Evolutionary conservation across 37 sponge, comb jelly and placozoan species (phyloP).

Genomic region (Dysidea cf. avara): DNA sequence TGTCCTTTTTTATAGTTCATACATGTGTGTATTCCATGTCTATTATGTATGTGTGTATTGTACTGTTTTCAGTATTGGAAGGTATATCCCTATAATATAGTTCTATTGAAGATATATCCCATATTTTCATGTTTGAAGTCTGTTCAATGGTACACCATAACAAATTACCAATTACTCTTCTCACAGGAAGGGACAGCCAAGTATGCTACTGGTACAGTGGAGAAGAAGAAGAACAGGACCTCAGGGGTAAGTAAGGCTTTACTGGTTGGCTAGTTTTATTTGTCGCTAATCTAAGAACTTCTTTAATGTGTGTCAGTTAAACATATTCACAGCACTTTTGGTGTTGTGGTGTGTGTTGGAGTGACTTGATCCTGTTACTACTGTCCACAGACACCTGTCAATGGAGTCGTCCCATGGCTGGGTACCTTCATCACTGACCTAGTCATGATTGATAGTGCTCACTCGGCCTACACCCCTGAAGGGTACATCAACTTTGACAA

Average conservation of each 20-base stretch:
- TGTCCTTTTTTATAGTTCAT: too few relatives aligned
- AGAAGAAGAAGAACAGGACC: slow-evolving; percentile 10
- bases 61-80: too few relatives aligned
- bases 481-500: slow-evolving; percentile 80
- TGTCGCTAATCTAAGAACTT: too few relatives aligned
- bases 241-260: neutral
- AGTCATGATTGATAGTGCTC: slow-evolving; percentile 73
- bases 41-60: too few relatives aligned
- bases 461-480: slow-evolving; percentile 40
- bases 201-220: slow-evolving; percentile 12
- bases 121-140: too few relatives aligned
- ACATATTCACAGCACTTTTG: neutral
- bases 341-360: slow-evolving; percentile 15
- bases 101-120: too few relatives aligned
- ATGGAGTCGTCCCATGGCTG: slow-evolving; percentile 83
- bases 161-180: too few relatives aligned
- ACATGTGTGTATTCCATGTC: too few relatives aligned
- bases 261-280: neutral
- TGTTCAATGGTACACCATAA: too few relatives aligned
- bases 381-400: slow-evolving; percentile 5
- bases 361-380: neutral
- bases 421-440: slow-evolving; percentile 89
- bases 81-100: too few relatives aligned
- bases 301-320: too few relatives aligned
- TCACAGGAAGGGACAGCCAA: slow-evolving; percentile 79